Evolutionary conservation across 2,797 vertebrate genomes (phyloP).

Genomic region (Octomys mimax): DNA sequence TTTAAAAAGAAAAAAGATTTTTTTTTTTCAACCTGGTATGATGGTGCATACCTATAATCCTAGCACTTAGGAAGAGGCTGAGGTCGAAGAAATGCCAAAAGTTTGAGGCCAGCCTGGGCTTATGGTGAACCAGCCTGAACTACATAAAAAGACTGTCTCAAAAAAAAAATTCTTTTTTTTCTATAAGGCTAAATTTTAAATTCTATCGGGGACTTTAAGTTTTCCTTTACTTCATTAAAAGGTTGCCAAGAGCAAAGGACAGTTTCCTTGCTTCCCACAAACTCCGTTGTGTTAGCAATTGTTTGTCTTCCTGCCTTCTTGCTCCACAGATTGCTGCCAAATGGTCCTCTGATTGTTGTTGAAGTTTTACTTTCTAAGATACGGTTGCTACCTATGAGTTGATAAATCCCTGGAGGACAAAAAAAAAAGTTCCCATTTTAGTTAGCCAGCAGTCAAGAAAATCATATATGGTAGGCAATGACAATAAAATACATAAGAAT

Average conservation of each 20-base stretch:
- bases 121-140: background rate
- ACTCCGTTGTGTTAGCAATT: background rate
- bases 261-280: constrained; percentile 63
- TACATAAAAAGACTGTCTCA: background rate
- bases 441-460: background rate
- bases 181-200: constrained; percentile 2
- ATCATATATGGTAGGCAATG: background rate
- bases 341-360: background rate
- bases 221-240: constrained; percentile 24
- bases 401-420: constrained; percentile 34
- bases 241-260: background rate
- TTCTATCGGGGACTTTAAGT: background rate
- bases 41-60: background rate
- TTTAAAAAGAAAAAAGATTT: no score
- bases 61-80: background rate
- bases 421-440: background rate
- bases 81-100: background rate
- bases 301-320: constrained; percentile 66
- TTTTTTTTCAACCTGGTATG: background rate
- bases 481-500: background rate
- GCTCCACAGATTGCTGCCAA: constrained; percentile 47
- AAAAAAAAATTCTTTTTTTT: background rate
- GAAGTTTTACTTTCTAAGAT: constrained; percentile 60
- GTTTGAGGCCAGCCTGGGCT: background rate
- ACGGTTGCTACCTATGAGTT: constrained; percentile 39